phyloP scores from a whole-genome alignment of 2,888 invertebrate genomes.

The Nyleta sp. region DNA sequence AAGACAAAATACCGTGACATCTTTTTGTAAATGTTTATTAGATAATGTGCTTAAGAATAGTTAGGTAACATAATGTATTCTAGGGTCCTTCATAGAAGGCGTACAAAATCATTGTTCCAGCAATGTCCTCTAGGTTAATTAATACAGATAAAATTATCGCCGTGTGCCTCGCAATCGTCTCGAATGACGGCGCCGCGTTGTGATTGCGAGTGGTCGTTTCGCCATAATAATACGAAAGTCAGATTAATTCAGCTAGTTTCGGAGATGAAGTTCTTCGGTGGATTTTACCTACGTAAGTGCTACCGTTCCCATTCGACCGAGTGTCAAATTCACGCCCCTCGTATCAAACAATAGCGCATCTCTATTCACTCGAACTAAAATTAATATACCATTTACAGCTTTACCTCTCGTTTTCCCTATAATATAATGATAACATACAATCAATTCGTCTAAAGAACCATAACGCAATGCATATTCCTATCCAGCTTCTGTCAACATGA shows the following conservation, averaged over 20 bases:
- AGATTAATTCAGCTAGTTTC: constrained; percentile 62
- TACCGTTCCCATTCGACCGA: constrained; percentile 55
- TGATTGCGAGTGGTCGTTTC: constrained; percentile 57
- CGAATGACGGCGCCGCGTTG: constrained; percentile 42
- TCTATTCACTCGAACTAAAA: constrained; percentile 37
- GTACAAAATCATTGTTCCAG: constrained; percentile 81
- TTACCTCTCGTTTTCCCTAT: constrained; percentile 25
- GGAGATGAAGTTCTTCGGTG: constrained; percentile 59
- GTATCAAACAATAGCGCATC: constrained; percentile 42
- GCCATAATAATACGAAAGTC: constrained; percentile 55
- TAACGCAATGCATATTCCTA: constrained; percentile 60
- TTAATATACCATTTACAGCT: constrained; percentile 41
- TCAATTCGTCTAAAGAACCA: constrained; percentile 46
- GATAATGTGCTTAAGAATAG: constrained; percentile 79
- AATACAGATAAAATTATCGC: constrained; percentile 79
- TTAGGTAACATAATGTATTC: constrained; percentile 80
- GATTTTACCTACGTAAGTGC: constrained; percentile 54
- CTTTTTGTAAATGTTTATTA: constrained; percentile 80
- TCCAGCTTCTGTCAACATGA: constrained; percentile 59
- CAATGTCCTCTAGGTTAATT: constrained; percentile 77
- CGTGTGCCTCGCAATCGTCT: constrained; percentile 66
- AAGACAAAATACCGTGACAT: neutral
- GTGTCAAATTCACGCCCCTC: constrained; percentile 50
- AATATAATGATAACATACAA: constrained; percentile 37
- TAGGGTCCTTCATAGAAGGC: constrained; percentile 80